Evolutionary conservation across 1,140 invertebrate genomes (phyloP), one percentile per base, ranked within the genome.

Genomic region (Ceratina calcarata): DNA sequence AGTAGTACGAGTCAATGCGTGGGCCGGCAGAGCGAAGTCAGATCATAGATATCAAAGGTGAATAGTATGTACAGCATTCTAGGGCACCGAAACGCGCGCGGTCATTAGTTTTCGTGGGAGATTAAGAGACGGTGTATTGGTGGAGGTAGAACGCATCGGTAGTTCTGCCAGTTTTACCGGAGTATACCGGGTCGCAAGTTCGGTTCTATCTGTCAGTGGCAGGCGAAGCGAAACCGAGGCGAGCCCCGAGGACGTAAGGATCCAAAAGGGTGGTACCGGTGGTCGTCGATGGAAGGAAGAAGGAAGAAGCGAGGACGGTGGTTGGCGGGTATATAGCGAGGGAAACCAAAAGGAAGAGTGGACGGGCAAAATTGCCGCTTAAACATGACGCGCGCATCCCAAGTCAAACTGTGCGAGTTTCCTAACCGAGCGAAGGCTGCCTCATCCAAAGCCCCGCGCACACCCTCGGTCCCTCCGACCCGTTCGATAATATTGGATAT

Each of bases 401-500:
- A 68, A 87, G 86, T 86, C 84, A 77, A 86, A 86, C 82, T 82
- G 32, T 37, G 69, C 68, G 73, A 86, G 82, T 82, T 84, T 84
- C 78, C 74, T 67, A 72, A 72, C 32, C 53, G 37, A 20, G 4
- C 64, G 24, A 15, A 53, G 73, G 45, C 70, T 58, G 70, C 61
- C 67, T 82, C 83, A 55, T 82, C 83, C 83, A 78, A 81, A 85
- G 70, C 69, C 67, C 72, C 69, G 67, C 74, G 61, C 74, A 81
- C 69, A 74, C 45, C 65, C 55, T 73, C 79, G 75, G 69, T 75
- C 67, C 72, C 83, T 72, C 58, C 10, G 72, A 83, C 80, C 82
- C 71, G 83, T 85, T 86, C 84, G 85, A 86, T 86, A 86, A 86
- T 86, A 86, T 86, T 80, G 80, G 85, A 86, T 86, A 81, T 85